These are phyloP conservation scores for Hesperia comma DNA, from an alignment of 2,888 invertebrate species.

Conservation along the genomic window DNA sequence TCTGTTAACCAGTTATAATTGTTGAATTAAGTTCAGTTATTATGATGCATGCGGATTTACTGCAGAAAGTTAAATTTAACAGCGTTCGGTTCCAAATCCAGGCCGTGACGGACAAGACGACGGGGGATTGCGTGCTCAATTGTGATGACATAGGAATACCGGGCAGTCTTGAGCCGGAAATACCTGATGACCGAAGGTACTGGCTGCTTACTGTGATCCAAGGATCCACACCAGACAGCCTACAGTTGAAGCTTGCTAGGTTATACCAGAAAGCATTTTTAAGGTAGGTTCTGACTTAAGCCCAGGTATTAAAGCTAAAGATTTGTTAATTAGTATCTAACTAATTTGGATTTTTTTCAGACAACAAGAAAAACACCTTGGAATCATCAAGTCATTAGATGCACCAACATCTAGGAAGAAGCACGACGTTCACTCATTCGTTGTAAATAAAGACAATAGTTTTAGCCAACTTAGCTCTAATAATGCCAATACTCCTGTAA, in stretches of 20 bases:
- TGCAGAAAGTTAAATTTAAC: constrained; percentile 37
- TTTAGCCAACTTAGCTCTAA: constrained; percentile 53
- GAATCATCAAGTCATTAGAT: constrained; percentile 84
- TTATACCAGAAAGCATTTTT: constrained; percentile 92
- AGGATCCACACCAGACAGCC: constrained; percentile 84
- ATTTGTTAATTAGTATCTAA: too few species aligned
- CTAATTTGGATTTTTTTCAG: constrained; percentile 63
- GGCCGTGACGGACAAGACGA: constrained; percentile 77
- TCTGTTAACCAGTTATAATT: background rate
- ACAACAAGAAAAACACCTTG: constrained; percentile 92
- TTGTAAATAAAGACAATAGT: constrained; percentile 66
- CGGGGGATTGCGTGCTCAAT: constrained; percentile 81
- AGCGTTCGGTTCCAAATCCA: constrained; percentile 46
- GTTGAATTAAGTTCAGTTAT: background rate
- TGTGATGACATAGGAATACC: constrained; percentile 74
- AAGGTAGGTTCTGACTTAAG: constrained; percentile 75
- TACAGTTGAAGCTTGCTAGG: constrained; percentile 89
- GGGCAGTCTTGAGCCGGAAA: constrained; percentile 80
- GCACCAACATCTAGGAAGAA: constrained; percentile 74
- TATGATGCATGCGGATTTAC: constrained; percentile 4
- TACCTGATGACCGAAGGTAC: constrained; percentile 87
- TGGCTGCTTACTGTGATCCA: constrained; percentile 92
- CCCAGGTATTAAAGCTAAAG: too few species aligned
- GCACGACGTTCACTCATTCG: constrained; percentile 78
- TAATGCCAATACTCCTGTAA: constrained; percentile 57